Percentiles rank a stretch among this genome's conserved stretches.
phyloP scores from a whole-genome alignment of 23 tunicate species.

The Ciona savignyi region DNA sequence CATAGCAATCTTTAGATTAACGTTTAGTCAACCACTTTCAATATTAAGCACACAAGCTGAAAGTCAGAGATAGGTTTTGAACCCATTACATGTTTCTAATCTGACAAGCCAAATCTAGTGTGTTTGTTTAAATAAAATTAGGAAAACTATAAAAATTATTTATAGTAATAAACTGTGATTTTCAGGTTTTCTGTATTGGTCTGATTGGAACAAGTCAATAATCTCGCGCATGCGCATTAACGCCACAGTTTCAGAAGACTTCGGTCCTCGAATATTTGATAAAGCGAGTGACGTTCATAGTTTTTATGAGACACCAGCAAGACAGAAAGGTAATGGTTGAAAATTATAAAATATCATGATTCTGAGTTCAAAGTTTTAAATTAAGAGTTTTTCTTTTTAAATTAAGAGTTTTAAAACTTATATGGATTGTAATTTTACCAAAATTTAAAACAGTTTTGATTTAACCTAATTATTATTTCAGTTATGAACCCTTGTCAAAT shows the following conservation, averaged over 20 bases:
- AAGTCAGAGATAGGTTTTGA: too few relatives aligned
- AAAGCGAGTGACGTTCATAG: constrained; percentile 49
- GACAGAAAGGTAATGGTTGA: background rate
- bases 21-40: too few relatives aligned
- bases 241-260: constrained; percentile 11
- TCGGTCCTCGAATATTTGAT: constrained; percentile 71
- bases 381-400: too few relatives aligned
- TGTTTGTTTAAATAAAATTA: too few relatives aligned
- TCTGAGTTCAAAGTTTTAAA: too few relatives aligned
- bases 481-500: constrained; percentile 49
- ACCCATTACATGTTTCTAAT: background rate
- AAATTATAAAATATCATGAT: background rate
- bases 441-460: background rate
- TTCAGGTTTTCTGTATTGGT: constrained; percentile 52
- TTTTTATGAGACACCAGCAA: constrained; percentile 4
- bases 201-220: constrained; percentile 55
- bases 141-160: too few relatives aligned
- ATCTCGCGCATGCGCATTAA: constrained; percentile 20
- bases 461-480: background rate
- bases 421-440: too few relatives aligned
- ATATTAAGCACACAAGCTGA: too few relatives aligned
- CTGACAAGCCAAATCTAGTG: background rate
- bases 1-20: too few relatives aligned
- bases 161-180: too few relatives aligned
- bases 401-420: too few relatives aligned